Base-by-base conservation (phyloP, 2,888 invertebrate species). In the Heliconius ismenius region DNA sequence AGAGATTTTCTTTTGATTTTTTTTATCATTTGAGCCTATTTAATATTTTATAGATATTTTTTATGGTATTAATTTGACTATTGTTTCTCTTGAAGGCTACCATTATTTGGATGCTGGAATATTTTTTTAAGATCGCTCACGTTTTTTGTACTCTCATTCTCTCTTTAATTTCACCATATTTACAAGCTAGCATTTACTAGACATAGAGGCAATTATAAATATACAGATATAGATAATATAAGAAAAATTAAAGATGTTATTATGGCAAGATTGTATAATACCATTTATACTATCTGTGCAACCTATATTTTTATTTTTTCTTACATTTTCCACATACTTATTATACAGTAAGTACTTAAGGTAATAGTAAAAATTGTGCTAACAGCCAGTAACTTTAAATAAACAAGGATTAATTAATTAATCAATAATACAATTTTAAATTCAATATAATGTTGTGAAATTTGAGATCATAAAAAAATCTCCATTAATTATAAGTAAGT, bases 161-260 rank as follows among this genome's bases (percentile, higher is more conserved):
- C 43, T 75, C 32, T 73, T 74, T 70, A 74, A 63, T 75, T 70
- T 28, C 24, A 78, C 73, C 62, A 74, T 78, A 79, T 79, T 83
- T 85, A 87, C 85, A 90, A 90, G 89, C 91, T 91, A 91, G 90
- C 90, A 82, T 84, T 81, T 86, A 87, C 91, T 90, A 91, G 83
- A 90, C 86, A 89, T 84, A 83, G 80, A 89, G 84, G 82, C 86
- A 83, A 88, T 82, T 77, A 79, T 76, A 76, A 72, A 76, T 60
- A 65, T 68, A 79, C 74, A 76, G 68, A 73, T 75, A 69, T 67
- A 76, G 77, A 73, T 74, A 67, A 74, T 72, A 68, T 76, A 54
- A 65, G 65, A 76, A 74, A 76, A 78, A 43, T 69, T 32, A 39
- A 64, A 74, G 72, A 74, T 28, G 28, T 63, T 70, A 39, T 54